A percentile compares a stretch with the other conserved stretches of the same genome.
These are phyloP conservation scores for Lycaon pictus DNA, from an alignment of 2,113 vertebrate species.

Conservation along the genomic window DNA sequence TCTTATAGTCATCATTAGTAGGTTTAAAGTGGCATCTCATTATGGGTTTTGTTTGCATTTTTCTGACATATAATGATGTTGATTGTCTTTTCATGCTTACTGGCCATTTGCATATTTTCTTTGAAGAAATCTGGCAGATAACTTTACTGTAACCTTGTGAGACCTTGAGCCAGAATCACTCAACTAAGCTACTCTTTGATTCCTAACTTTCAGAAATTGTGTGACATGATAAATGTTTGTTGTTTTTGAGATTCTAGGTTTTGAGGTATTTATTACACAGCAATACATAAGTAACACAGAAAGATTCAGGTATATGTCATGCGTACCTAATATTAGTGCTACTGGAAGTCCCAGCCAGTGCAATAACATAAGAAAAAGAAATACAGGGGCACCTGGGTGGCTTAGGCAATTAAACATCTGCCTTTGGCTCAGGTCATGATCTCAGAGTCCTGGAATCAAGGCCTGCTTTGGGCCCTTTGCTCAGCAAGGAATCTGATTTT, in stretches of 20 bases:
- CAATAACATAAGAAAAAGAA: constrained; percentile 24
- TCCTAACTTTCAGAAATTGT: constrained; percentile 19
- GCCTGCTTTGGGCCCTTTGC: neutral
- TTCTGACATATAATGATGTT: neutral
- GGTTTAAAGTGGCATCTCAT: neutral
- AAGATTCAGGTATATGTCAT: neutral
- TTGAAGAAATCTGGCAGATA: neutral
- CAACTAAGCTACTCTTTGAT: neutral
- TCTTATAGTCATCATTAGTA: neutral
- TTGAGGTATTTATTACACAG: neutral
- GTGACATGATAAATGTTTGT: constrained; percentile 1
- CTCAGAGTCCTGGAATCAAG: neutral
- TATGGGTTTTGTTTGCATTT: neutral
- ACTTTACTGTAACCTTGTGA: neutral
- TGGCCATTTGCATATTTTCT: neutral
- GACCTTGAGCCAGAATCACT: neutral
- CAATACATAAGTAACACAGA: constrained; percentile 1
- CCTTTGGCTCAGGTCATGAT: neutral
- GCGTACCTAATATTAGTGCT: neutral
- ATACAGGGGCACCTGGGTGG: neutral
- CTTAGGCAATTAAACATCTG: neutral
- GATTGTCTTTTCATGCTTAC: neutral
- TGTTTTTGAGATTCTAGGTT: neutral
- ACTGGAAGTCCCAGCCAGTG: neutral
- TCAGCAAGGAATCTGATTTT: neutral